Conservation (phyloP, 2,797 vertebrate species). For the Rhinophrynus dorsalis region DNA sequence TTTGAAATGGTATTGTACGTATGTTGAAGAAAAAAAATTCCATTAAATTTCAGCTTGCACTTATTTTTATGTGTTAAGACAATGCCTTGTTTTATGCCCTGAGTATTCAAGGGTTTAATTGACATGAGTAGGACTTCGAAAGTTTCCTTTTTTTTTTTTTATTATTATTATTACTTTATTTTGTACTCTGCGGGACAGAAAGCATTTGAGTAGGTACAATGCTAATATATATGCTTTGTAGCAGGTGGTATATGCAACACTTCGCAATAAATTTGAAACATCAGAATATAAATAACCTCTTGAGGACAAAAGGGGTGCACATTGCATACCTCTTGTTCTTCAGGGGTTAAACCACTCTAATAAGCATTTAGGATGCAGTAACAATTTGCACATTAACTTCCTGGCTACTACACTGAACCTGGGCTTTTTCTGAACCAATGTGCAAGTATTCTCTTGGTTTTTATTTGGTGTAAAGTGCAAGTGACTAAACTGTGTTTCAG, state of each 20-base stretch:
- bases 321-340: too few species aligned
- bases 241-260: constrained; percentile 13
- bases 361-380: constrained; percentile 22
- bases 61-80: neutral
- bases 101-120: neutral
- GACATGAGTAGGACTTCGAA: neutral
- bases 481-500: constrained; percentile 52
- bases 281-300: constrained; percentile 3
- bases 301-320: too few species aligned
- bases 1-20: neutral
- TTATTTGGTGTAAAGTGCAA: constrained; percentile 46
- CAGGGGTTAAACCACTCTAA: neutral
- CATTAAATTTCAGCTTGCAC: constrained; percentile 16
- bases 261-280: neutral
- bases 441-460: constrained; percentile 28
- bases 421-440: constrained; percentile 47
- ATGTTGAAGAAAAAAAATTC: neutral
- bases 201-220: constrained; percentile 15
- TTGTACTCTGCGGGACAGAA: constrained; percentile 35
- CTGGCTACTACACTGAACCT: neutral
- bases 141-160: constrained; percentile 25
- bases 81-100: neutral
- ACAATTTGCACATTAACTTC: constrained; percentile 41
- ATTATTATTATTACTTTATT: constrained; percentile 10
- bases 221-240: constrained; percentile 40